Percentiles rank a stretch among this genome's conserved stretches.
phyloP scores from a whole-genome alignment of 2,113 vertebrate species.

The Muntiacus muntjak region DNA sequence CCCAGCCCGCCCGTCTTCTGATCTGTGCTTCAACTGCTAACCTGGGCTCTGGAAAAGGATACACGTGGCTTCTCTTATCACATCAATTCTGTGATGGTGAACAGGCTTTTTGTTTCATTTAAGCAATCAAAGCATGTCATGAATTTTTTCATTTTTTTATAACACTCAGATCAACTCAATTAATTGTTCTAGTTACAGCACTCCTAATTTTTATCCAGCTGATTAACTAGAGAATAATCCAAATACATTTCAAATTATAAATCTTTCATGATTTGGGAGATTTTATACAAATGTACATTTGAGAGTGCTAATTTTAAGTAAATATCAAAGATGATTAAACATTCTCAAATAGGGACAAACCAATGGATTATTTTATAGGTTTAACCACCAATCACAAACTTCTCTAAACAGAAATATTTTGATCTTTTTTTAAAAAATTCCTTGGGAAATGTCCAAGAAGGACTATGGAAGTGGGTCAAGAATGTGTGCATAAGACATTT shows the following conservation, averaged over 20 bases:
- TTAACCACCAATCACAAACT: slow-evolving; percentile 89
- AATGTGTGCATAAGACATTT: slow-evolving; percentile 82
- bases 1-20: background rate
- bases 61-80: background rate
- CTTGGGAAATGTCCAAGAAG: slow-evolving; percentile 82
- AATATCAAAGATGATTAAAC: slow-evolving; percentile 97
- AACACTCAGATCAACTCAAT: slow-evolving; percentile 75
- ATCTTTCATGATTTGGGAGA: slow-evolving; percentile 98
- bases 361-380: slow-evolving; percentile 94
- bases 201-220: slow-evolving; percentile 84
- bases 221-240: slow-evolving; percentile 94
- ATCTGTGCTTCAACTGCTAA: background rate
- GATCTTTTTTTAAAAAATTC: slow-evolving; percentile 80
- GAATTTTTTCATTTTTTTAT: slow-evolving; percentile 55
- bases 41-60: background rate
- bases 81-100: background rate
- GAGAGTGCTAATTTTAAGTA: slow-evolving; percentile 97
- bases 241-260: slow-evolving; percentile 96
- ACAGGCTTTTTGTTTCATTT: background rate
- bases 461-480: slow-evolving; percentile 75
- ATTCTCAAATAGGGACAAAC: slow-evolving; percentile 92
- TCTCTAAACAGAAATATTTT: slow-evolving; percentile 95
- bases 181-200: slow-evolving; percentile 81
- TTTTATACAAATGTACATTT: slow-evolving; percentile 96
- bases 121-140: background rate